A percentile compares a stretch with the other conserved stretches of the same genome.
These are phyloP conservation scores for Sinocyclocheilus maitianheensis DNA, from an alignment of 2,113 vertebrate genomes.

Conservation along the genomic window DNA sequence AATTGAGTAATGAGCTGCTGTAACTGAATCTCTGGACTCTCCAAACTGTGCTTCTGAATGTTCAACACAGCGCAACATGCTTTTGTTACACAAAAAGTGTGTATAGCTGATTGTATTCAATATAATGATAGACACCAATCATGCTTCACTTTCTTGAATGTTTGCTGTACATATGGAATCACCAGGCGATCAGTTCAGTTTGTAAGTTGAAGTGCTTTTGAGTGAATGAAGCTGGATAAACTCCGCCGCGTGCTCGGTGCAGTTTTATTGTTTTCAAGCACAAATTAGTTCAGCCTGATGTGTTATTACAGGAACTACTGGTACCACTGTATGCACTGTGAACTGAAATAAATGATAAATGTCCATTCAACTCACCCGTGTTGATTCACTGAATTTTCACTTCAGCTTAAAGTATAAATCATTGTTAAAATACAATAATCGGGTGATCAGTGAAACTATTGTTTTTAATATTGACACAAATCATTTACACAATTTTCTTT, in stretches of 20 bases:
- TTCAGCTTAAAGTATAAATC: too few relatives aligned
- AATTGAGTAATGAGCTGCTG: slow-evolving; percentile 2
- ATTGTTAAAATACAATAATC: background rate
- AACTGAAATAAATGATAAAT: slow-evolving; percentile 73
- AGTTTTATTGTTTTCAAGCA: slow-evolving; percentile 56
- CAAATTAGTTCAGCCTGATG: slow-evolving; percentile 62
- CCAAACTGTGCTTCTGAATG: slow-evolving; percentile 18
- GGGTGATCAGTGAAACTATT: background rate
- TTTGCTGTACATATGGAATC: background rate
- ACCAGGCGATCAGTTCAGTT: background rate
- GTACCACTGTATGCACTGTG: slow-evolving; percentile 76
- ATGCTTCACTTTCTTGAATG: slow-evolving; percentile 12
- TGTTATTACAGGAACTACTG: slow-evolving; percentile 64
- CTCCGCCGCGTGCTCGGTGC: slow-evolving; percentile 68
- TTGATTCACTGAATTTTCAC: background rate
- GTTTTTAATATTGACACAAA: background rate
- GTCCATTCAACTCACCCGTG: slow-evolving; percentile 44
- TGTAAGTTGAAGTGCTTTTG: slow-evolving; percentile 48
- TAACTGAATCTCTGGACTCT: slow-evolving; percentile 24
- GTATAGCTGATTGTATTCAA: background rate
- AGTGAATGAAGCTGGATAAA: slow-evolving; percentile 49
- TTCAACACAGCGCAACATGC: background rate
- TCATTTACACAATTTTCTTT: background rate
- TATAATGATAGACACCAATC: background rate
- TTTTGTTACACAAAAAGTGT: background rate